Evolutionary conservation across 2,113 vertebrate species (phyloP), one percentile per base, ranked within the genome.

Genomic region (Rana temporaria): DNA sequence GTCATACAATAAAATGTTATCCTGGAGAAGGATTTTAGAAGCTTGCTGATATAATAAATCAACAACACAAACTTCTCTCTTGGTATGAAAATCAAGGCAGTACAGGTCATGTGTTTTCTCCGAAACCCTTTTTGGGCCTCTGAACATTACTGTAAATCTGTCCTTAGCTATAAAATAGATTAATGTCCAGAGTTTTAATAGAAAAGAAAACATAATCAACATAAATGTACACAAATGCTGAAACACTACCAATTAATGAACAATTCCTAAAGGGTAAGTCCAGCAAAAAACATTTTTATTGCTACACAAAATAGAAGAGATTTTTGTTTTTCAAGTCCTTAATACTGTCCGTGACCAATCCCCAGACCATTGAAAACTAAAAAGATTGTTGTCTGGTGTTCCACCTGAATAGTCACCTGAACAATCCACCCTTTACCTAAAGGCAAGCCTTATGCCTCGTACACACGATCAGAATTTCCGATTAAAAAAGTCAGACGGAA

Each of bases 1-100:
- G 22, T 26, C 70, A 34, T 73, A 8, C 30, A 19, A 73, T 73
- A 57, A 73, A 53, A 56, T 73, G 52, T 73, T 56, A 57, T 73
- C 48, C 48, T n/a, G 9, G 48, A 56, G 30, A 55, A 55, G 16
- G 55, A 30, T 71, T 19, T 48, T 11, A 48, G 42, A 12, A 48
- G 42, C 42, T 48, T 48, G 7, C 17, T n/a, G 24, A 57, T 73
- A n/a, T 32, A 26, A 55, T 71, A 57, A 73, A 56, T 73, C 22
- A 56, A 34, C 70, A 19, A 32, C 16, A 57, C 9, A 6, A 15
- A n/a, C 53, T 48, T 48, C 14, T 12, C 18, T 57, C 14, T 57
- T n/a, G 53, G 4, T 32, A n/a, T 57, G 70, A 32, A 24, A 12
- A 34, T 56, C 18, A 14, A 16, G 53, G 22, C 38, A 26, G 15